Evolutionary conservation across 2,113 vertebrate species (phyloP), one percentile per base, ranked within the genome.

Genomic region (Emydocephalus ijimae): DNA sequence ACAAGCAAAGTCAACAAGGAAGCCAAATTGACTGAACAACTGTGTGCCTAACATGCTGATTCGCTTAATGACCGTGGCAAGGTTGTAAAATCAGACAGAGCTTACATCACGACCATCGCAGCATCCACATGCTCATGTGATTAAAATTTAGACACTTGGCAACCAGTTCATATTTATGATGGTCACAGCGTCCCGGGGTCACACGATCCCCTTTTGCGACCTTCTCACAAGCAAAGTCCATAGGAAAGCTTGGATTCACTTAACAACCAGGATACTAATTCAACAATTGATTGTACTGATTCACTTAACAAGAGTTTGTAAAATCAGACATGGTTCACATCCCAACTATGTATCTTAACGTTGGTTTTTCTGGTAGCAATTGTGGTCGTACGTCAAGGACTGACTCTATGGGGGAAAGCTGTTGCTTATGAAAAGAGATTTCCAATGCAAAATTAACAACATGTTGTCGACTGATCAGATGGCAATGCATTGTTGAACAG

Each of bases 361-460:
- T 1, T 3, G 29, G 11, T n/a, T n/a, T 64, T 64, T 64, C 61
- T 14, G 61, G 26, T 5, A 29, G 61, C 61, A 12, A 14, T 64
- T 5, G 26, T 24, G 56, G 56, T 29, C 3, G 26, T 64, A 64
- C 1, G 1, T 64, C 3, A 34, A 48, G 8, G 61, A 29, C 54
- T n/a, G 45, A 20, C 11, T 9, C 29, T 10, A 55, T 3, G 7
- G 50, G 50, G 10, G 9, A 56, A 81, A 18, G 3, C 14, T 81
- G 55, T 45, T 50, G 26, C 14, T 18, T 12, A 26, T 55, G 34
- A 11, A 55, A 29, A 86, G 18, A 4, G 7, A 92, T 92, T 92
- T 92, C 88, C 92, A 90, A 86, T 85, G 92, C 88, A 92, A 92
- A 92, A 86, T 23, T 18, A 89, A 55, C 12, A 21, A 61, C 39